These are phyloP conservation scores for Caranx ignobilis DNA, from an alignment of 2,113 vertebrate species.

Conservation along the genomic window DNA sequence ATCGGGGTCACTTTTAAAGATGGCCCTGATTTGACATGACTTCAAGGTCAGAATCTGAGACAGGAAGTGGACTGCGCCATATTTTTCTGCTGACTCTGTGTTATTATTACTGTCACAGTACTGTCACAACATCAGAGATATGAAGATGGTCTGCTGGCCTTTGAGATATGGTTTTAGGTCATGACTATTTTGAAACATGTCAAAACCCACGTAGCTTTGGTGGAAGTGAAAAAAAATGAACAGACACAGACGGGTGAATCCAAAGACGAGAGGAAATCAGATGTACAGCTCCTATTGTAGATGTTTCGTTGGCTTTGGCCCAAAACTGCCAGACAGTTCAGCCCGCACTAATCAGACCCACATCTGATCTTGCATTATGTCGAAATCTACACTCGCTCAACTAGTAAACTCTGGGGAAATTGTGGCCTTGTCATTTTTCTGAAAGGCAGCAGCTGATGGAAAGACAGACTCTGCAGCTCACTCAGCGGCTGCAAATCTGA, in stretches of 20 bases:
- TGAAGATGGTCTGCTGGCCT: conserved; percentile 1
- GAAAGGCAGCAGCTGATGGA: neutral
- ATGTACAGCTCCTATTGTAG: neutral
- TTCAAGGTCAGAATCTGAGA: conserved; percentile 64
- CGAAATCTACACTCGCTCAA: neutral
- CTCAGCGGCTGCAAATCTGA: conserved; percentile 1
- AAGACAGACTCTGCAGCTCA: neutral
- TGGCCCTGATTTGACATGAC: conserved; percentile 48
- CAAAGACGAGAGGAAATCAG: neutral
- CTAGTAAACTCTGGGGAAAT: neutral
- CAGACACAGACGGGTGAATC: neutral
- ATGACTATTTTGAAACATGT: neutral
- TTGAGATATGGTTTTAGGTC: neutral
- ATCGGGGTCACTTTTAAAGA: conserved; percentile 53
- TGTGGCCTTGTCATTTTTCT: conserved; percentile 5
- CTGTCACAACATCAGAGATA: conserved; percentile 2
- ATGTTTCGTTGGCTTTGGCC: conserved; percentile 15
- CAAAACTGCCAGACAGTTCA: conserved; percentile 17
- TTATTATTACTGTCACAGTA: conserved; percentile 18
- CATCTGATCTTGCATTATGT: neutral
- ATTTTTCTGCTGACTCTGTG: conserved; percentile 36
- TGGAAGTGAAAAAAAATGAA: neutral
- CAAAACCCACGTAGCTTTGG: neutral
- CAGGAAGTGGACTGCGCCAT: conserved; percentile 19
- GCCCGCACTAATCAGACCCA: neutral